Evolutionary conservation across 2,888 invertebrate species (phyloP).

Genomic region (Phyto melanocephala): DNA sequence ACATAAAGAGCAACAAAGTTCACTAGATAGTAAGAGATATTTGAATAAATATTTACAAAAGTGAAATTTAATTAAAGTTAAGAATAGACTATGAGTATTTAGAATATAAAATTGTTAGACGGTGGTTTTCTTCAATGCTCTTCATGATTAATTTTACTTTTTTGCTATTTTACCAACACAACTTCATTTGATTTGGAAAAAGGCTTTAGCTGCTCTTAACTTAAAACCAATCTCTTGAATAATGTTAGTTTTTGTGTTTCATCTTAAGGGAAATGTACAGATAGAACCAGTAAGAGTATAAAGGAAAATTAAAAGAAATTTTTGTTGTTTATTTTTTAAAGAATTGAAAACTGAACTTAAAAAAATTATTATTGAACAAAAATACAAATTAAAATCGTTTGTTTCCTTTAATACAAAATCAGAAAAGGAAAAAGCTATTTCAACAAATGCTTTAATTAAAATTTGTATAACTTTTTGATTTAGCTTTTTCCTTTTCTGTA

Average conservation of each 20-base stretch:
- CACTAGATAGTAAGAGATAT: constrained; percentile 65
- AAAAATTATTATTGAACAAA: constrained; percentile 27
- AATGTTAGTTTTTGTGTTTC: background rate
- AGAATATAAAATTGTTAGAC: constrained; percentile 59
- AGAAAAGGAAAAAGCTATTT: constrained; percentile 25
- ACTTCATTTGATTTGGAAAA: background rate
- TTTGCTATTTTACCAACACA: background rate
- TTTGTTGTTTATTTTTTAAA: background rate
- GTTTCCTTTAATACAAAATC: constrained; percentile 52
- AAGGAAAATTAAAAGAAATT: constrained; percentile 29
- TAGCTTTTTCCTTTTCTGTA: constrained; percentile 12
- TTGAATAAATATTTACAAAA: constrained; percentile 76
- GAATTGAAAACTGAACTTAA: constrained; percentile 42
- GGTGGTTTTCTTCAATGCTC: constrained; percentile 60
- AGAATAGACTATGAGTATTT: constrained; percentile 59
- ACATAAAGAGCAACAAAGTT: constrained; percentile 51
- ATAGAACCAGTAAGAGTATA: constrained; percentile 27
- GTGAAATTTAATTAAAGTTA: constrained; percentile 63
- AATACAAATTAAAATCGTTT: constrained; percentile 52
- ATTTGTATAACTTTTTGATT: background rate
- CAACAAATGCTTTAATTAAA: background rate
- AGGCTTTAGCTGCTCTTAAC: constrained; percentile 25
- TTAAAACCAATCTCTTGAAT: constrained; percentile 26
- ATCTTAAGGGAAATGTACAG: background rate
- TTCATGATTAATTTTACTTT: background rate